These are phyloP conservation scores for Grammomys surdaster DNA, from an alignment of 2,113 vertebrate genomes.

Conservation along the genomic window DNA sequence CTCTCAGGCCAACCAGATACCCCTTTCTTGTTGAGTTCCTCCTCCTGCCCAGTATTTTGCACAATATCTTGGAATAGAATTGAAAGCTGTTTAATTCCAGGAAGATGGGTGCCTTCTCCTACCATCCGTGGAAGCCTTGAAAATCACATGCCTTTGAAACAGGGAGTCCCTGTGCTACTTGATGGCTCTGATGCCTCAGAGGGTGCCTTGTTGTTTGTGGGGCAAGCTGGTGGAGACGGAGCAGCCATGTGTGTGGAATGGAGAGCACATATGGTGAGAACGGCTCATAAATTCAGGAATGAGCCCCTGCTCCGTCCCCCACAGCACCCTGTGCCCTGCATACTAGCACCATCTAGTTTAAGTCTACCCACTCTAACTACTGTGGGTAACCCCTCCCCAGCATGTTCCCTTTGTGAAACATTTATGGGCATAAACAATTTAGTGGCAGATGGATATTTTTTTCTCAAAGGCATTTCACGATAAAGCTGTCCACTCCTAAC, in stretches of 20 bases:
- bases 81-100: not conserved
- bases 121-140: accelerated
- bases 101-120: not conserved
- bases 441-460: not conserved
- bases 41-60: accelerated
- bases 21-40: not conserved
- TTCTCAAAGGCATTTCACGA: not conserved
- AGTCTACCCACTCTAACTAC: not conserved
- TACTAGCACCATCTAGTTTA: accelerated
- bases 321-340: accelerated
- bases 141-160: too few species aligned
- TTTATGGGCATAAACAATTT: not conserved
- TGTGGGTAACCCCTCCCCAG: accelerated
- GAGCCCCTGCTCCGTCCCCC: too few species aligned
- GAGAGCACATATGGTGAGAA: accelerated
- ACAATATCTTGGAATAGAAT: not conserved
- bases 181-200: accelerated
- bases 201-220: too few species aligned
- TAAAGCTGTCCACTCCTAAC: not conserved
- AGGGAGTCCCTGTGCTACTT: accelerated
- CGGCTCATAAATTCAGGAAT: not conserved
- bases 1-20: accelerated
- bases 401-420: not conserved
- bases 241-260: accelerated
- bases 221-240: accelerated